Percentiles rank a stretch among this genome's conserved stretches.
phyloP scores from a whole-genome alignment of 2,888 invertebrate species.

The Odontocolon sp. region DNA sequence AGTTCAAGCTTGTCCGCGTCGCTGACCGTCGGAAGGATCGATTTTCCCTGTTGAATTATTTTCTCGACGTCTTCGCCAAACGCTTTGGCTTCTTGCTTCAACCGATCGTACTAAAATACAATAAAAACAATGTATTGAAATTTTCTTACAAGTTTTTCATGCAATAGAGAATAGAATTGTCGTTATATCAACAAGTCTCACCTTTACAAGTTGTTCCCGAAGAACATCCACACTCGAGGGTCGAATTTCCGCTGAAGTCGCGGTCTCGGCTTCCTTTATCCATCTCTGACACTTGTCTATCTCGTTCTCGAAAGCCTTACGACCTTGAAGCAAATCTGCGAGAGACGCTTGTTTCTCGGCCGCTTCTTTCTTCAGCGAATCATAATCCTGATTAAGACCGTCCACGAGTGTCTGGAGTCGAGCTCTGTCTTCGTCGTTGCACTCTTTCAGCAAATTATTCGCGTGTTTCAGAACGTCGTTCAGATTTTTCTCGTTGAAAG shows the following conservation, averaged over 20 bases:
- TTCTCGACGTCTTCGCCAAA: conserved; percentile 88
- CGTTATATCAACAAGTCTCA: conserved; percentile 61
- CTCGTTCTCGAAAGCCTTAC: conserved; percentile 91
- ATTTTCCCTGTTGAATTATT: conserved; percentile 90
- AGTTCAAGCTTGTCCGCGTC: conserved; percentile 93
- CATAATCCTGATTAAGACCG: conserved; percentile 87
- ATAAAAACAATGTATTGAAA: background rate
- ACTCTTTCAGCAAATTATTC: conserved; percentile 90
- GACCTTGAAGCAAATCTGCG: conserved; percentile 87
- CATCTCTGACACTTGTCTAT: conserved; percentile 92
- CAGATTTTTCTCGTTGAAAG: conserved; percentile 89
- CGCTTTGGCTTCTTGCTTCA: conserved; percentile 88
- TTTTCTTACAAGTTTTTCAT: background rate
- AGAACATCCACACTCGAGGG: conserved; percentile 91
- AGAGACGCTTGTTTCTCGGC: conserved; percentile 88
- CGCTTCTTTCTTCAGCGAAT: conserved; percentile 87
- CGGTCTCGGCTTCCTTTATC: conserved; percentile 95
- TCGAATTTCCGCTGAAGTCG: conserved; percentile 90
- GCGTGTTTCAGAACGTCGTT: conserved; percentile 90
- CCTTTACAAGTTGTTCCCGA: conserved; percentile 93
- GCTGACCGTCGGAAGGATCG: conserved; percentile 89
- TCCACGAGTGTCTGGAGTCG: conserved; percentile 86
- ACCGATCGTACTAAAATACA: conserved; percentile 85
- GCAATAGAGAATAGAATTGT: background rate
- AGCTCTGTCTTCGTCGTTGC: conserved; percentile 87